These are phyloP conservation scores for Orthonyx spaldingii DNA, from an alignment of 2,113 vertebrate species.

Conservation along the genomic window DNA sequence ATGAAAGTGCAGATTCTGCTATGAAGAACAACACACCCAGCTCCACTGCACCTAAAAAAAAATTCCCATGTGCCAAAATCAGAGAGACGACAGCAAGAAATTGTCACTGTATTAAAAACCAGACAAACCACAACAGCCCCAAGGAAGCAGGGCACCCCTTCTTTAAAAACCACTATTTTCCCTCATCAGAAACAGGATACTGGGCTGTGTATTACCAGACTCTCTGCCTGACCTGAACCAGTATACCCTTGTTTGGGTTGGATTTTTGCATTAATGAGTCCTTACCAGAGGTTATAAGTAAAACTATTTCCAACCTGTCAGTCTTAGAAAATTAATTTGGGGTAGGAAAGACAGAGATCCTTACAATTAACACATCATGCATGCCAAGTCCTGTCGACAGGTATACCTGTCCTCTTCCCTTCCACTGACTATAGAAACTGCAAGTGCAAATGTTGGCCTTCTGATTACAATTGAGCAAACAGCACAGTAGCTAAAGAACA, in stretches of 20 bases:
- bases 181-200: background rate
- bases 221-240: background rate
- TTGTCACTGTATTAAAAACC: background rate
- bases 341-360: background rate
- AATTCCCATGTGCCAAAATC: background rate
- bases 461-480: background rate
- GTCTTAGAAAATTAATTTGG: background rate
- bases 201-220: background rate
- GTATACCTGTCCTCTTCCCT: background rate
- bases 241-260: rapidly evolving
- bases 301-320: background rate
- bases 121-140: background rate
- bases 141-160: background rate
- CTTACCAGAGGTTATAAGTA: background rate
- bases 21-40: background rate
- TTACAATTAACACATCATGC: background rate
- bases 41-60: background rate
- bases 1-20: background rate
- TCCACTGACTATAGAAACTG: rapidly evolving
- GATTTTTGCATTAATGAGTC: background rate
- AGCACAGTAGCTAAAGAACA: background rate
- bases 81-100: background rate
- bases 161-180: background rate
- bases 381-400: background rate
- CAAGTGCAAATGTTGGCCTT: background rate